Percentiles rank a stretch among this genome's conserved stretches.
Conservation (phyloP, 2,888 invertebrate genomes). For the Hyalella azteca region DNA sequence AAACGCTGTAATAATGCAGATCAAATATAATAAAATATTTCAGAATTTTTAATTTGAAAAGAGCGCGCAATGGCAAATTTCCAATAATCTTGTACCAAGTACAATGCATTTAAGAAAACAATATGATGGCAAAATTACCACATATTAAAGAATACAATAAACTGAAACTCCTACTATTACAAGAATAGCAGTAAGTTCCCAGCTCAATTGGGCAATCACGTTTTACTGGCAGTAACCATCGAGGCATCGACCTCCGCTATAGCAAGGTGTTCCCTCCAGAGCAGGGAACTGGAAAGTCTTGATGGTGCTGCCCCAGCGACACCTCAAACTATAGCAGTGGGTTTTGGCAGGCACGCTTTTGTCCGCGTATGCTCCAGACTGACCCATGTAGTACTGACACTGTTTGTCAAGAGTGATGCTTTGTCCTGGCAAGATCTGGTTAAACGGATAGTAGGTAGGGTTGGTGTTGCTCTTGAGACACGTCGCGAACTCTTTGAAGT, state of each 20-base stretch:
- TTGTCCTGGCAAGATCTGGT: constrained; percentile 5
- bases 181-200: no score
- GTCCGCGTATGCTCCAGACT: constrained; percentile 28
- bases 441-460: neutral
- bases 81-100: no score
- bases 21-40: no score
- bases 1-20: no score
- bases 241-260: constrained; percentile 33
- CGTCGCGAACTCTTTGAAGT: constrained; percentile 50
- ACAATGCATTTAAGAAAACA: no score
- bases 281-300: constrained; percentile 38
- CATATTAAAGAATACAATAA: no score
- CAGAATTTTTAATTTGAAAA: no score
- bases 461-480: constrained; percentile 42
- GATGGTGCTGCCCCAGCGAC: neutral
- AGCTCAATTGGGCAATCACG: no score
- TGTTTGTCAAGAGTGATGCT: constrained; percentile 35
- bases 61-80: no score
- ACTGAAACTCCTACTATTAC: no score
- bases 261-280: constrained; percentile 41
- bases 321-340: constrained; percentile 36
- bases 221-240: constrained; percentile 37
- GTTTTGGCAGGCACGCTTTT: constrained; percentile 10
- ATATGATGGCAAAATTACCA: no score
- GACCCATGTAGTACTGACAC: constrained; percentile 33